Evolutionary conservation across 2,113 vertebrate species (phyloP), one percentile per base, ranked within the genome.

Genomic region (Tenrec ecaudatus): DNA sequence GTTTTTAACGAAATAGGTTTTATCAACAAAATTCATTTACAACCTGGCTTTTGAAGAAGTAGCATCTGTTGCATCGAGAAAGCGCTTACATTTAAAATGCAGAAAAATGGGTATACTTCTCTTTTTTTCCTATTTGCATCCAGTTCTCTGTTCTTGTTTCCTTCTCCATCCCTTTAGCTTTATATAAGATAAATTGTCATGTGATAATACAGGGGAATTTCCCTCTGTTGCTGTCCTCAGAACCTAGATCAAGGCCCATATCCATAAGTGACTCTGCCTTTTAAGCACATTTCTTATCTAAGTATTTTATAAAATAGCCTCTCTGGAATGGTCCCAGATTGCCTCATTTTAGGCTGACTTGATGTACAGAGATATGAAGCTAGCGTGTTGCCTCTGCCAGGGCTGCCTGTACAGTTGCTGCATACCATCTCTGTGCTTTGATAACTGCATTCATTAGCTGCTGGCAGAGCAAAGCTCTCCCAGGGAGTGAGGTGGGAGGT

Each of bases 401-500:
- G 9, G 3, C 29, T n/a, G 1, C 22, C 6, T 1, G 38, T 4
- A 6, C 29, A 14, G 36, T 12, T 20, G 60, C 75, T 57, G 6
- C 73, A 25, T 33, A 19, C 14, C 22, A 25, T 71, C 62, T 7
- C 16, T 14, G 10, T 4, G 69, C 85, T 78, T n/a, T 36, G 62
- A 47, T 81, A 40, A 64, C 40, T 15, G 68, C 15, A 0, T n/a
- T 76, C n/a, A 38, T 91, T 27, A 80, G 47, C 2, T 31, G 53
- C 53, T 40, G 77, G n/a, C 20, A 19, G 57, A 71, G 64, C 76
- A 16, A 8, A 76, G 47, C 11, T 27, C 0, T 14, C 82, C 79
- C 60, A 79, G 40, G 78, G 92, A 47, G 2, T 53, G 38, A 84
- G 36, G 47, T 86, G 27, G 89, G 85, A 93, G n/a, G 83, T 92